Percentiles rank a stretch among this genome's conserved stretches.
Evolutionary conservation across 2,888 invertebrate species (phyloP).

Genomic region (Xanthia togata): DNA sequence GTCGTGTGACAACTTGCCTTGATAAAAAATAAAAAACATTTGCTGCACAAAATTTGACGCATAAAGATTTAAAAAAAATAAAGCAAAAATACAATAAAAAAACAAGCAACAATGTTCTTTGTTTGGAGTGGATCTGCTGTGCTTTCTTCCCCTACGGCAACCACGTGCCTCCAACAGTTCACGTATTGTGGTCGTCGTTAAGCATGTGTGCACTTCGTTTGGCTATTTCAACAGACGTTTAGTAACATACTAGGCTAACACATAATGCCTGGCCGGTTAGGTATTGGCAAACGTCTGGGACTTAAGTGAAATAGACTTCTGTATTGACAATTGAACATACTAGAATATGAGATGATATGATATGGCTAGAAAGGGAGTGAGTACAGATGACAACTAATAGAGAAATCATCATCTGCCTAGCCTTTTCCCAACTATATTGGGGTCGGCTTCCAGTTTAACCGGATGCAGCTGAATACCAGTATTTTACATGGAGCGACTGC

Average conservation of each 20-base stretch:
- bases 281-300: constrained; percentile 7
- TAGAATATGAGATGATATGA: no score
- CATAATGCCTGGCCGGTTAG: constrained; percentile 9
- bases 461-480: no score
- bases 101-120: neutral
- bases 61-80: neutral
- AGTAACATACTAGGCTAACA: constrained; percentile 17
- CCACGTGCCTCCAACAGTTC: constrained; percentile 22
- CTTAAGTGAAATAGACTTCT: neutral
- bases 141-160: neutral
- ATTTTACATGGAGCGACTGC: no score
- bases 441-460: no score
- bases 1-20: neutral
- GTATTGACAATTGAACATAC: neutral
- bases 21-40: neutral
- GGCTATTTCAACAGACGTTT: constrained; percentile 46
- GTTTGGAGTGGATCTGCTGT: constrained; percentile 7
- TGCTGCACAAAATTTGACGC: neutral
- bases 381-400: no score
- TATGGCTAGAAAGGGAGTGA: no score
- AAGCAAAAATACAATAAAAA: neutral
- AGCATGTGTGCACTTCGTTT: constrained; percentile 56
- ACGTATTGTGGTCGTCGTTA: constrained; percentile 53
- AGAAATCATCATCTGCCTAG: no score
- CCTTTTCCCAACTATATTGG: no score